These are phyloP conservation scores for Gila robusta DNA, from an alignment of 2,797 vertebrate genomes.

Conservation along the genomic window DNA sequence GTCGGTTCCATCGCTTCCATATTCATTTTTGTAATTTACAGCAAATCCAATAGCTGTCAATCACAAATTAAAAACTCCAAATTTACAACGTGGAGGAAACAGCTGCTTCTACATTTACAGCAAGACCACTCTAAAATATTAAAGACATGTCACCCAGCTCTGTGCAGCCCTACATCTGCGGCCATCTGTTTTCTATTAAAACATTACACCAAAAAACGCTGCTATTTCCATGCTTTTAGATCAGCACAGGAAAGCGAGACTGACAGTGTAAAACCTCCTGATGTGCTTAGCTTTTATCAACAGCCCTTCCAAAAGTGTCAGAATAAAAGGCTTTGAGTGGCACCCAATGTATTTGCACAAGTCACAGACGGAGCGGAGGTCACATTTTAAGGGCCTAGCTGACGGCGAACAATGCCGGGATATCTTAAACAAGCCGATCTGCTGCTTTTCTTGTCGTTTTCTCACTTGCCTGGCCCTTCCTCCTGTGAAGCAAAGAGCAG, in stretches of 20 bases:
- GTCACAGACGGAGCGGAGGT: constrained; percentile 41
- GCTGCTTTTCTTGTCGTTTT: constrained; percentile 38
- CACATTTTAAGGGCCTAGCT: constrained; percentile 56
- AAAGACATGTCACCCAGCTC: constrained; percentile 81
- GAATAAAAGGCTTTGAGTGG: constrained; percentile 48
- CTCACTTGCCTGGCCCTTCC: constrained; percentile 22
- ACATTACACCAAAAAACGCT: constrained; percentile 73
- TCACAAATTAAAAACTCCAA: constrained; percentile 73
- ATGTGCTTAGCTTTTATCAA: constrained; percentile 61
- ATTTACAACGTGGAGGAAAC: constrained; percentile 81
- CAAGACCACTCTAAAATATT: constrained; percentile 88
- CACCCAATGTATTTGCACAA: constrained; percentile 47
- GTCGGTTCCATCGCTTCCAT: constrained; percentile 77
- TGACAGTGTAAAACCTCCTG: constrained; percentile 66
- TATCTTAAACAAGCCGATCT: constrained; percentile 47
- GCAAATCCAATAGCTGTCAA: constrained; percentile 86
- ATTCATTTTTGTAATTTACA: constrained; percentile 86
- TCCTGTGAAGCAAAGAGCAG: constrained; percentile 39
- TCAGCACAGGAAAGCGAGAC: constrained; percentile 66
- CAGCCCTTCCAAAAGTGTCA: constrained; percentile 44
- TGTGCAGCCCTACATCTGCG: constrained; percentile 76
- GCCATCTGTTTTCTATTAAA: constrained; percentile 85
- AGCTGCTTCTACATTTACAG: constrained; percentile 84
- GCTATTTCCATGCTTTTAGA: constrained; percentile 72
- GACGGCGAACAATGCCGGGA: constrained; percentile 29